phyloP scores from a whole-genome alignment of 2,113 vertebrate genomes.

The Ginglymostoma cirratum region DNA sequence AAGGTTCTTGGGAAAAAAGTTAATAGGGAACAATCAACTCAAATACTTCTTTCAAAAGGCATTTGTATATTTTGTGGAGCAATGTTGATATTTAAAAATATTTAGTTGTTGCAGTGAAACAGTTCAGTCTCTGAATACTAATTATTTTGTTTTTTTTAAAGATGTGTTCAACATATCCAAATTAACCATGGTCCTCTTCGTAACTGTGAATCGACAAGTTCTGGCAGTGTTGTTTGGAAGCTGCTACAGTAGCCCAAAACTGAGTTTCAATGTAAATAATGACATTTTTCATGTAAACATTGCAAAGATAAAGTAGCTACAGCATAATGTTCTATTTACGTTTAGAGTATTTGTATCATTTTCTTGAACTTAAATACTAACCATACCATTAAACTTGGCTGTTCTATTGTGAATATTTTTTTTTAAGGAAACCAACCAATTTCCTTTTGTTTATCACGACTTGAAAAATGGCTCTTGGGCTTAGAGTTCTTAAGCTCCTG shows the following conservation, averaged over 20 bases:
- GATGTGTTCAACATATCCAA: conserved; percentile 52
- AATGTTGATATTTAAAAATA: background rate
- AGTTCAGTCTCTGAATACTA: background rate
- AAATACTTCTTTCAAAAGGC: background rate
- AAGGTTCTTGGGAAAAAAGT: too few relatives aligned
- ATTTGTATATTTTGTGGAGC: too few relatives aligned
- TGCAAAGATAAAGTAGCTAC: background rate
- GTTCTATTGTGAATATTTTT: background rate
- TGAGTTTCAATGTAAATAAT: conserved; percentile 3
- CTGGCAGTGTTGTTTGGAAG: background rate
- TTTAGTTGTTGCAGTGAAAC: background rate
- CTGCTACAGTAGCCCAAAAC: background rate
- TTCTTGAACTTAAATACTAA: background rate
- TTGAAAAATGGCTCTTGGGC: background rate
- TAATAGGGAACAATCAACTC: too few relatives aligned
- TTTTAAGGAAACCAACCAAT: too few relatives aligned
- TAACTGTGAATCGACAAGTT: background rate
- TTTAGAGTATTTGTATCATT: background rate
- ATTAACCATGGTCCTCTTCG: conserved; percentile 40
- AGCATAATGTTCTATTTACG: conserved; percentile 11
- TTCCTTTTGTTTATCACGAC: background rate
- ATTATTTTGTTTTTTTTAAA: conserved; percentile 36
- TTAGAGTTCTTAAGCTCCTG: background rate
- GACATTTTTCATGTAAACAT: background rate
- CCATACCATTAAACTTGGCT: background rate